These are phyloP conservation scores for Ciconia stormi DNA, from an alignment of 2,113 vertebrate genomes.

Conservation along the genomic window DNA sequence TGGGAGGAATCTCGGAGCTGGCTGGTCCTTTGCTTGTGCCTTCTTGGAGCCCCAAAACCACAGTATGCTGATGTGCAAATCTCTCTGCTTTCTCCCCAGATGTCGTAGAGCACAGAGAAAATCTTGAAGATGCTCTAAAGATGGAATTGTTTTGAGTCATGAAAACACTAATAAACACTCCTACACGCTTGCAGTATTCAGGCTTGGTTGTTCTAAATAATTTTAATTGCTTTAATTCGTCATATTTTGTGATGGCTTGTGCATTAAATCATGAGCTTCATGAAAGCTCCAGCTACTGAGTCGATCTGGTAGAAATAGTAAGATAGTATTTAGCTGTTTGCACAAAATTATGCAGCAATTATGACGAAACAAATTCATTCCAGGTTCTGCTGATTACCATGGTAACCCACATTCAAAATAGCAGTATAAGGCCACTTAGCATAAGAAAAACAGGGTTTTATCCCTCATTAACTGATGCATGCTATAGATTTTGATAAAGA, in stretches of 20 bases:
- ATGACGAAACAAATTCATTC: slow-evolving; percentile 42
- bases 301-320: neutral
- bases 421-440: slow-evolving; percentile 32
- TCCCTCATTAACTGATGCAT: neutral
- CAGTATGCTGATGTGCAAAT: neutral
- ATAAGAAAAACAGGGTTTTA: slow-evolving; percentile 8
- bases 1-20: neutral
- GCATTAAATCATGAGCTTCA: neutral
- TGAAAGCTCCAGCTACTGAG: neutral
- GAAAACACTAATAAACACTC: neutral
- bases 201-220: neutral
- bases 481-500: neutral
- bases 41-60: neutral
- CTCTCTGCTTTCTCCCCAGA: neutral
- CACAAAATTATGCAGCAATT: slow-evolving; percentile 56
- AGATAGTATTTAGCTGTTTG: slow-evolving; percentile 10
- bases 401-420: slow-evolving; percentile 69
- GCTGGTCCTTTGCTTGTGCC: neutral
- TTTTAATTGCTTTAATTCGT: neutral
- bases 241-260: neutral
- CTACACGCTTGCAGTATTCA: neutral
- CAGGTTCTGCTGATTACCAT: slow-evolving; percentile 68
- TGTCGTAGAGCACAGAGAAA: neutral
- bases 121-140: neutral
- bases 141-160: neutral